phyloP scores from a whole-genome alignment of 2,113 vertebrate species.

The Geococcyx californianus region DNA sequence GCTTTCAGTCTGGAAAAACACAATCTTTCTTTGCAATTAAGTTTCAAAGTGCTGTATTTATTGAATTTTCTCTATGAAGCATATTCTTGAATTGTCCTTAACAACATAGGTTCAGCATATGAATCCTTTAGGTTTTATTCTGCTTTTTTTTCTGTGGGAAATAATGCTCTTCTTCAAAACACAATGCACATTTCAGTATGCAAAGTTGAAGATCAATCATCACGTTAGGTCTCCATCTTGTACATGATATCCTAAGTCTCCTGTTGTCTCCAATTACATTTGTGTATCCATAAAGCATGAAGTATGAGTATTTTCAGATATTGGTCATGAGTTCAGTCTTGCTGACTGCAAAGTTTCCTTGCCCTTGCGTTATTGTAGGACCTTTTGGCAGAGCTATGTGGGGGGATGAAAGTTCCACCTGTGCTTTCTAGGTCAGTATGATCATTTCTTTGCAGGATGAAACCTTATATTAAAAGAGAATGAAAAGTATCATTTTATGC shows the following conservation, averaged over 20 bases:
- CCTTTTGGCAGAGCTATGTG: background rate
- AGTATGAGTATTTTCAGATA: background rate
- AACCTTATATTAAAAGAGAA: background rate
- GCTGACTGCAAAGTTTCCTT: background rate
- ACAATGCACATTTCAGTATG: background rate
- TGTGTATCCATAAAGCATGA: background rate
- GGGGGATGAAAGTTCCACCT: background rate
- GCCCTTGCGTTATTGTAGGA: fast-evolving
- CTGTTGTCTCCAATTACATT: background rate
- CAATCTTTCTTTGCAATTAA: background rate
- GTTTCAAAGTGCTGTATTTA: background rate
- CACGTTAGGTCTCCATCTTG: background rate
- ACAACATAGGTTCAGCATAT: background rate
- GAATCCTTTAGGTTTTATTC: background rate
- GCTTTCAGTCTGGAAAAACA: background rate
- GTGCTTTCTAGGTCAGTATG: background rate
- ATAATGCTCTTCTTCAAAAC: background rate
- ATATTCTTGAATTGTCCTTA: background rate
- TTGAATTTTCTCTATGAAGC: background rate
- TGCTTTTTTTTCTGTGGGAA: background rate
- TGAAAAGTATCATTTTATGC: background rate
- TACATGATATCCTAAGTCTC: background rate
- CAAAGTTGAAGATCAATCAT: background rate
- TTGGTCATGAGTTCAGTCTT: background rate
- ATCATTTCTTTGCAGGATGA: background rate